Evolutionary conservation across 2,797 vertebrate genomes (phyloP).

Genomic region (Rallus crepitans): DNA sequence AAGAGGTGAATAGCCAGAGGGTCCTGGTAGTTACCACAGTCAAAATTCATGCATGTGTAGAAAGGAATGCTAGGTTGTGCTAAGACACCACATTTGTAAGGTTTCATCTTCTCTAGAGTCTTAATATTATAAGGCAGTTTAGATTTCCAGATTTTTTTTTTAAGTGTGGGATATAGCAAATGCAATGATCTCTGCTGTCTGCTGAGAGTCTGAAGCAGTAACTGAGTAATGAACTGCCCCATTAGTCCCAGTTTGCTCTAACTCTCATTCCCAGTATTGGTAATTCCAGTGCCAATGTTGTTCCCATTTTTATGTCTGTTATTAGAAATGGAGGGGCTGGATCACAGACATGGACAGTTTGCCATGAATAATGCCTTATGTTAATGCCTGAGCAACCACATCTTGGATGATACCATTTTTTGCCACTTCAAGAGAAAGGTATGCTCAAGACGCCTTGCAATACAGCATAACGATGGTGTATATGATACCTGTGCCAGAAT

Average conservation of each 20-base stretch:
- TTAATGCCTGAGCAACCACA: neutral
- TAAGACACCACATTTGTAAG: neutral
- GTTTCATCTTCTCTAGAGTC: neutral
- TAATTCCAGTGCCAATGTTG: neutral
- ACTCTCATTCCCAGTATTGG: neutral
- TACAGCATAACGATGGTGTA: rapidly evolving
- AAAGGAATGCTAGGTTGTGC: neutral
- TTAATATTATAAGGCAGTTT: neutral
- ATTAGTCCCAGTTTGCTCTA: neutral
- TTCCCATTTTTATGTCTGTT: neutral
- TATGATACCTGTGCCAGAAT: neutral
- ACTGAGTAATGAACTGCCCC: neutral
- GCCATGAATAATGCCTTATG: neutral
- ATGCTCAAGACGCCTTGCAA: rapidly evolving
- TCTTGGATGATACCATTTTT: neutral
- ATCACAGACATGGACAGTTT: neutral
- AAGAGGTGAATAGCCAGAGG: neutral
- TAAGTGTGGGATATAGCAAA: neutral
- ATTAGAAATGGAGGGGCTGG: neutral
- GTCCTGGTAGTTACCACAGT: neutral
- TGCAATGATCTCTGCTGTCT: neutral
- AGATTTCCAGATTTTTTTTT: neutral
- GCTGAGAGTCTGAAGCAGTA: neutral
- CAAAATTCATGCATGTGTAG: neutral
- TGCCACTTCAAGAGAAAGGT: neutral